Percentiles rank a stretch among this genome's conserved stretches.
Conservation (phyloP, 2,113 vertebrate species). For the Grantiella picta region DNA sequence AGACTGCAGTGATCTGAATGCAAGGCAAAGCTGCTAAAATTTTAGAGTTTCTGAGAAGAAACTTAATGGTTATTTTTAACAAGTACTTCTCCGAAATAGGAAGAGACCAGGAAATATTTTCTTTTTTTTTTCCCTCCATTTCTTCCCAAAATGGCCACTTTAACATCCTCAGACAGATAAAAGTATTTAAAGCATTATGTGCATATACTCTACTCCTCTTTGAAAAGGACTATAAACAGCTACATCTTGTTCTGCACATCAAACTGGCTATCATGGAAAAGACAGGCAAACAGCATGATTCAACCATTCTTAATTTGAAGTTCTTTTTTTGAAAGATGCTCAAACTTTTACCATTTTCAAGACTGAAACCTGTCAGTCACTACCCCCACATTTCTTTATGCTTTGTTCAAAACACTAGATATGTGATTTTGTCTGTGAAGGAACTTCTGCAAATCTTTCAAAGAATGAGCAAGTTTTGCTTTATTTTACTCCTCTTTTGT, state of each 20-base stretch:
- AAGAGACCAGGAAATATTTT: neutral
- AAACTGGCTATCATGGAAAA: neutral
- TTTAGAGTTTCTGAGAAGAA: neutral
- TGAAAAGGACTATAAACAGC: neutral
- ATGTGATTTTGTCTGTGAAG: neutral
- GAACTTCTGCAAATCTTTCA: neutral
- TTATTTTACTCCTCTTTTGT: neutral
- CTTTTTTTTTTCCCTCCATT: neutral
- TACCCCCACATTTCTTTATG: neutral
- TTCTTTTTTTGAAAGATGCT: neutral
- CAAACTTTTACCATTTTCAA: neutral
- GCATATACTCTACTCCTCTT: neutral
- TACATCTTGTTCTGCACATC: neutral
- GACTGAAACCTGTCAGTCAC: slow-evolving; percentile 42
- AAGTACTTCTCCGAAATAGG: neutral
- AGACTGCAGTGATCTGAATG: neutral
- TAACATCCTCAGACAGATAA: neutral
- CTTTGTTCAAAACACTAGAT: neutral
- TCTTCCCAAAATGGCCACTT: neutral
- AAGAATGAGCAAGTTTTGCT: neutral
- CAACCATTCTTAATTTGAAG: neutral
- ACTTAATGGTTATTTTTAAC: neutral
- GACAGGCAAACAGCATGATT: neutral
- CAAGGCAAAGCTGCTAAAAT: neutral
- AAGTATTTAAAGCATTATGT: neutral